Base-by-base conservation (phyloP, 1,140 invertebrate species). In the Melipona quadrifasciata region DNA sequence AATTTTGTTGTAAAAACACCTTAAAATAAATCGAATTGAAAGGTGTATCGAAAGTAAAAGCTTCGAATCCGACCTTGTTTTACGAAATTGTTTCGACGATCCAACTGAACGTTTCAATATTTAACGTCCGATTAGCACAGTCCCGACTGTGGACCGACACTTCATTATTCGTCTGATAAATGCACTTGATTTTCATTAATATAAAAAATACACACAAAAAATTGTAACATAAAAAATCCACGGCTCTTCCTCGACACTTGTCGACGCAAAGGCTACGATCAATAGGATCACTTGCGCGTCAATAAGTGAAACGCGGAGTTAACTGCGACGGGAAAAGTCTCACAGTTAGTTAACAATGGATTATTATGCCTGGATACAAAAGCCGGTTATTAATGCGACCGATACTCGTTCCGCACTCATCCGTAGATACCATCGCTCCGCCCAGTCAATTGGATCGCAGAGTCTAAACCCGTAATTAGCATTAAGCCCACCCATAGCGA, bases 361-460 rank as follows among this genome's bases (percentile, higher is more conserved):
- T 91, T 83, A 91, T 86, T 87, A 89, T 84, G 84, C 80, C 86
- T 34, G 83, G 67, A 87, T 86, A 88, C 68, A 65, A 90, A 71
- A 89, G 82, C 82, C 82, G 84, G 82, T 91, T 91, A 92, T 92
- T 91, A 92, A 91, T 91, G 90, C 87, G 84, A 91, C 88, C 86
- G 88, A 91, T 91, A 89, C 84, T 88, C 87, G 89, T 90, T 89
- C 84, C 81, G 72, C 87, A 89, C 90, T 87, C 82, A 88, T 89
- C 84, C 81, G 85, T 86, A 91, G 92, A 93, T 93, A 93, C 73
- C 74, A 93, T 93, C 91, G 92, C 53, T 80, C 91, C 92, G 92
- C 92, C 92, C 92, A 93, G 91, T 86, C 92, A 93, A 93, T 93
- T 91, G 91, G 82, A 93, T 91, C 85, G 89, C 89, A 57, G 80